Conservation (phyloP, 2,888 invertebrate genomes). For the Buathra laborator region DNA sequence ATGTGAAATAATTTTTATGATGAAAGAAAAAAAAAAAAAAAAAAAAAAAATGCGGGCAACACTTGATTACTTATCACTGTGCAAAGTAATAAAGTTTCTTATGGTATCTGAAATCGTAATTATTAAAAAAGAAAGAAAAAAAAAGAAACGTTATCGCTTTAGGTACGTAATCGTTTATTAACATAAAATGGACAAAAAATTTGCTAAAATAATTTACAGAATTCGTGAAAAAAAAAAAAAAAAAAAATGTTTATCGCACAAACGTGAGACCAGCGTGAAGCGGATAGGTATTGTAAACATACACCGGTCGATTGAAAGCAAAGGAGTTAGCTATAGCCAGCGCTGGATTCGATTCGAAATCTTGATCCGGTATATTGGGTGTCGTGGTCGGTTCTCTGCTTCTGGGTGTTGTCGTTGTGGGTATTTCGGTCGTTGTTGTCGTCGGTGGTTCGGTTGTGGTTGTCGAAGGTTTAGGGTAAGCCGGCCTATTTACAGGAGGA, state of each 20-base stretch:
- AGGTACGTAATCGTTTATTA: background rate
- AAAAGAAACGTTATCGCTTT: background rate
- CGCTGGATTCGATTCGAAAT: constrained; percentile 79
- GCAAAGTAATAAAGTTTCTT: constrained; percentile 62
- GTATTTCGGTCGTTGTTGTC: constrained; percentile 63
- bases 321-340: constrained; percentile 83
- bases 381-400: constrained; percentile 75
- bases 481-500: constrained; percentile 57
- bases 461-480: constrained; percentile 52
- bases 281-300: constrained; percentile 81
- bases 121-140: background rate
- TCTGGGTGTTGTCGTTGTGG: constrained; percentile 78
- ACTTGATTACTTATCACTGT: constrained; percentile 44
- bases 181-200: background rate
- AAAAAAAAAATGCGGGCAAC: constrained; percentile 33
- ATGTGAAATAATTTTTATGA: constrained; percentile 48
- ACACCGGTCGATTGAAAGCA: constrained; percentile 82
- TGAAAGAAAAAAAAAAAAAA: constrained; percentile 22
- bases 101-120: constrained; percentile 21
- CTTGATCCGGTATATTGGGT: constrained; percentile 70
- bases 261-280: constrained; percentile 73
- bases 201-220: background rate
- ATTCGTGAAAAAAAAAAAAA: background rate
- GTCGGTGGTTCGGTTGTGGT: constrained; percentile 63
- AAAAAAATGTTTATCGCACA: constrained; percentile 66